Evolutionary conservation across 1,140 invertebrate genomes (phyloP), one percentile per base, ranked within the genome.

Genomic region (Zophobas atratus): DNA sequence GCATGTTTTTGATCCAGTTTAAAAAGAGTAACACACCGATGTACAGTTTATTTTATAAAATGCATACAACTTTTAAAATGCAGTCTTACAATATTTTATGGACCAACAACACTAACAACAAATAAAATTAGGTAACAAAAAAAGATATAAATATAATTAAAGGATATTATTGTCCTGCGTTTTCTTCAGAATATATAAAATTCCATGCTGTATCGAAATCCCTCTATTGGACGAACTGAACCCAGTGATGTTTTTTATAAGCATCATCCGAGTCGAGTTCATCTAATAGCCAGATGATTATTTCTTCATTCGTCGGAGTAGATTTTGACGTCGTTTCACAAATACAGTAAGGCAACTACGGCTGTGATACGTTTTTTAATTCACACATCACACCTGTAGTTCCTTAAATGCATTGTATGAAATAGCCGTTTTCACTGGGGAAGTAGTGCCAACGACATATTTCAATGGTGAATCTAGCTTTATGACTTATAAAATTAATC

Each of bases 391-490:
- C 88, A 84, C 82, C 86, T 85, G 84, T 78, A 89, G 88, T 89
- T 87, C 87, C 88, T 88, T 86, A 81, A 85, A 71, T 76, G 67
- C 51, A 78, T 43, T 67, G 48, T 67, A 53, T 70, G 43, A 55
- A 74, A 60, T 56, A 53, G 76, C 67, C 56, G n/a, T 56, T 6
- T 53, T 34, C 32, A 32, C 48, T 6, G 20, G 51, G 32, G 60
- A 43, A 70, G 74, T 41, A 41, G 38, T 41, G 77, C 80, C 80
- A 75, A 75, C 46, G 67, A 84, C 84, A 87, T 86, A 84, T 86
- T 87, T 85, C 89, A 86, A 88, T 89, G 88, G 85, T 91, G 87
- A 84, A 88, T 88, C 87, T 90, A 90, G 90, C 90, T 91, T 91
- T 91, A 92, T 90, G 89, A 88, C 39, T 83, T 74, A 77, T 81